A percentile compares a stretch with the other conserved stretches of the same genome.
phyloP scores from a whole-genome alignment of 2,888 invertebrate species.

The Graphium colonna region DNA sequence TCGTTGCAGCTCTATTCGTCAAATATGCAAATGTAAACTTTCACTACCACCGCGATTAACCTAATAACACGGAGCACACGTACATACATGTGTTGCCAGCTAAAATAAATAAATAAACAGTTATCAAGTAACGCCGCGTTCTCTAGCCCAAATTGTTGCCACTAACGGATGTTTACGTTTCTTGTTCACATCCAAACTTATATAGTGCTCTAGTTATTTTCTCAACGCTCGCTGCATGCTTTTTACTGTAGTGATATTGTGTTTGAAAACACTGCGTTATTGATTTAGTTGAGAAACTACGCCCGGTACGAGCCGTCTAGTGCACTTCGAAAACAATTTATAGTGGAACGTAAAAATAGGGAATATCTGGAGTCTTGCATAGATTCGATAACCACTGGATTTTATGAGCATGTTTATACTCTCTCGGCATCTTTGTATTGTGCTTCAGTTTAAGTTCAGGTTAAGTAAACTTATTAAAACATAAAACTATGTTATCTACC shows the following conservation, averaged over 20 bases:
- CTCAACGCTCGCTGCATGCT: not conserved
- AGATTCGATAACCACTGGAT: no score
- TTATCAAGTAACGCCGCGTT: conserved; percentile 3
- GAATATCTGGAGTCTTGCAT: not conserved
- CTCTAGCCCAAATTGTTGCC: conserved; percentile 4
- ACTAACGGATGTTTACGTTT: conserved; percentile 13
- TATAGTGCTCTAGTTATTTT: not conserved
- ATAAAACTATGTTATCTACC: no score
- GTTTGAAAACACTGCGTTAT: conserved; percentile 1
- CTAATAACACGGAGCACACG: not conserved
- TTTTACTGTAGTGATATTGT: conserved; percentile 5
- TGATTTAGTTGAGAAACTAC: not conserved
- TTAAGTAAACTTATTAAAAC: no score
- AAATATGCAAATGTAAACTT: conserved; percentile 15
- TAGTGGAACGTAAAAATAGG: conserved; percentile 7
- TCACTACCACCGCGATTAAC: not conserved
- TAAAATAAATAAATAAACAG: conserved; percentile 3
- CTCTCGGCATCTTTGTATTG: no score
- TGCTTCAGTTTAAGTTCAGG: no score
- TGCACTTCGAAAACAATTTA: conserved; percentile 12
- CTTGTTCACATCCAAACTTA: conserved; percentile 9
- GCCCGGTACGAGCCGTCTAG: not conserved
- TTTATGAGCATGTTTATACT: no score
- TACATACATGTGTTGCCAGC: not conserved
- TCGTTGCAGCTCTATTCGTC: conserved; percentile 22